Evolutionary conservation across 2,888 invertebrate species (phyloP).

Genomic region (Melinopterus prodromus): DNA sequence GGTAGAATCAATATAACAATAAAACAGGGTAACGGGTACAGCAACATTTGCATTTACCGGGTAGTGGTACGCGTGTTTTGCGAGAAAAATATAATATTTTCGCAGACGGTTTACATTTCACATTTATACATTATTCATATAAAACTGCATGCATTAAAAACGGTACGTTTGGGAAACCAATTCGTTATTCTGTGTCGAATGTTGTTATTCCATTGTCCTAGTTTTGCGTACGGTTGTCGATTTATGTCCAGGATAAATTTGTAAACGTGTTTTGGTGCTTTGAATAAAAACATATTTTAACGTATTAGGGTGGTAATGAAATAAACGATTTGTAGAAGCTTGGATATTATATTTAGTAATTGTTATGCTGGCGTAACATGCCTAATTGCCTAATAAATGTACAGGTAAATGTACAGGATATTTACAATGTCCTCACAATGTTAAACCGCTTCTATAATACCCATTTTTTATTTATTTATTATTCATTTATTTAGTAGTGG

Average conservation of each 20-base stretch:
- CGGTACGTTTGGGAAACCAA: not conserved
- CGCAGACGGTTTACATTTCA: slow-evolving; percentile 4
- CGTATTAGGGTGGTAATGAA: not conserved
- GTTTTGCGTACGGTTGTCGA: not conserved
- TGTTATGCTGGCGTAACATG: not conserved
- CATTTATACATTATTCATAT: not conserved
- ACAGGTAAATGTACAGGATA: too few relatives aligned
- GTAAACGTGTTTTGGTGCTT: not conserved
- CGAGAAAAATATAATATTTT: not conserved
- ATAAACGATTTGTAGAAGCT: not conserved
- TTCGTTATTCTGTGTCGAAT: not conserved
- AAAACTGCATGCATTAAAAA: not conserved
- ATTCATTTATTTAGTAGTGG: too few relatives aligned
- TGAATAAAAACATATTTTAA: not conserved
- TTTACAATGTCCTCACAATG: too few relatives aligned
- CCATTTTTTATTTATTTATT: too few relatives aligned
- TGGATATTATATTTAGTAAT: not conserved
- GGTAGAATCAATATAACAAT: not conserved
- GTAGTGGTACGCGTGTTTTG: not conserved
- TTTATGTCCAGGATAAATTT: not conserved
- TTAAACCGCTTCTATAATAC: too few relatives aligned
- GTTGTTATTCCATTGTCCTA: not conserved
- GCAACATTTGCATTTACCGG: not conserved
- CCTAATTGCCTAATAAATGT: too few relatives aligned
- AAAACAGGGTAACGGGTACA: not conserved